Evolutionary conservation across 1,140 invertebrate species (phyloP).

Genomic region (Phymastichus coffea): DNA sequence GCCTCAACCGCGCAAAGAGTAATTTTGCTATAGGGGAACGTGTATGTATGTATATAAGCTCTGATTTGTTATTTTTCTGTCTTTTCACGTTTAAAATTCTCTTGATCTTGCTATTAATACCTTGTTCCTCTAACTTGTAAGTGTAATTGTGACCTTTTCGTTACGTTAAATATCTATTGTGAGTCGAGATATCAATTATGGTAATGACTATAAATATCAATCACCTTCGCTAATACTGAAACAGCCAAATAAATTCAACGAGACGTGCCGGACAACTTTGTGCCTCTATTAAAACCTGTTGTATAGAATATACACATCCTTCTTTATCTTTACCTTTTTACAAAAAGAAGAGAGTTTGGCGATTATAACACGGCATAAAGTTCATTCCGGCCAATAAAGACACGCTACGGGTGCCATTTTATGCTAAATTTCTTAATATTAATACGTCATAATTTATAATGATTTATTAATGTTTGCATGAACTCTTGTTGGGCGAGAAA

Average conservation of each 20-base stretch:
- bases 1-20: not conserved
- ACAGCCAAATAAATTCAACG: constrained; percentile 22
- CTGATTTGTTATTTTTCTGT: too few relatives aligned
- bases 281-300: not conserved
- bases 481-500: not conserved
- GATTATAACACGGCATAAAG: not conserved
- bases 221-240: constrained; percentile 31
- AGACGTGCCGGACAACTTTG: not conserved
- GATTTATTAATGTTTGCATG: not conserved
- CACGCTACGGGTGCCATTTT: not conserved
- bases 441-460: not conserved
- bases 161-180: constrained; percentile 5
- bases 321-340: constrained; percentile 1
- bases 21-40: not conserved
- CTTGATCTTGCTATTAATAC: constrained; percentile 24
- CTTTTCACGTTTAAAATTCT: not conserved
- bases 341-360: not conserved
- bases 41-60: constrained; percentile 5
- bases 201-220: constrained; percentile 31
- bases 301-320: not conserved
- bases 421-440: constrained; percentile 10
- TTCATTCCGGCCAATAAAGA: too few relatives aligned
- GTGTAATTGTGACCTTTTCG: constrained; percentile 6
- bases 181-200: constrained; percentile 28
- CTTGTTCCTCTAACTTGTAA: constrained; percentile 12